phyloP scores from a whole-genome alignment of 1,140 invertebrate genomes.

The Fragariocoptes setiger region DNA sequence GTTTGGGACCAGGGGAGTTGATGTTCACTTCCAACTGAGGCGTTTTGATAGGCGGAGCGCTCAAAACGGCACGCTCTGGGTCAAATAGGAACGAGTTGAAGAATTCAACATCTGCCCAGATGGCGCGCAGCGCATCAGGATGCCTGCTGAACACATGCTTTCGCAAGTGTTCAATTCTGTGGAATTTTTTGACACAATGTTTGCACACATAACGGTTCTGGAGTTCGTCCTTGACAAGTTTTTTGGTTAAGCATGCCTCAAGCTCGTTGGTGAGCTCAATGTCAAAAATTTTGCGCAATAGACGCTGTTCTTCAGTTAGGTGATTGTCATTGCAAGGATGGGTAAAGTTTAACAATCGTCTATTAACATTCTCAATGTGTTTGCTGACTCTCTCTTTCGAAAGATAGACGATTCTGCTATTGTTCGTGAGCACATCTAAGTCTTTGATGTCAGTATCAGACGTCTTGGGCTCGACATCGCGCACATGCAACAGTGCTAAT shows the following conservation, averaged over 20 bases:
- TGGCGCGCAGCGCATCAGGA: slow-evolving; percentile 75
- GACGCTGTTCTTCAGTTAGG: slow-evolving; percentile 21
- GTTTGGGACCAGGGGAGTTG: neutral
- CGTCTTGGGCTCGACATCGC: slow-evolving; percentile 40
- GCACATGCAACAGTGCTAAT: slow-evolving; percentile 86
- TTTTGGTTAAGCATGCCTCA: slow-evolving; percentile 15
- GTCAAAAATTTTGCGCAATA: slow-evolving; percentile 6
- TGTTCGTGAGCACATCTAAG: slow-evolving; percentile 37
- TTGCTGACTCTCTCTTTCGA: slow-evolving; percentile 51
- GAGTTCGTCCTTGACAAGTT: neutral
- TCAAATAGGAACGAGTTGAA: slow-evolving; percentile 93
- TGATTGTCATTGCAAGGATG: slow-evolving; percentile 22
- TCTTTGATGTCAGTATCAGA: slow-evolving; percentile 31
- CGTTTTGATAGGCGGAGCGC: neutral
- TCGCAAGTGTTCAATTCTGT: slow-evolving; percentile 87
- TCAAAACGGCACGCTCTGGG: slow-evolving; percentile 44
- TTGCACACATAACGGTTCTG: slow-evolving; percentile 95
- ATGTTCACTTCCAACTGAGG: neutral
- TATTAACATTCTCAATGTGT: slow-evolving; percentile 78
- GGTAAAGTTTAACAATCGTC: neutral
- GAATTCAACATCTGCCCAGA: slow-evolving; percentile 72
- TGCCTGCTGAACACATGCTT: slow-evolving; percentile 98
- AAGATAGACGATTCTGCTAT: slow-evolving; percentile 47
- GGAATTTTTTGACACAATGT: slow-evolving; percentile 93
- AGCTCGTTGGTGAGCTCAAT: slow-evolving; percentile 34